A percentile compares a stretch with the other conserved stretches of the same genome.
phyloP scores from a whole-genome alignment of 2,888 invertebrate species.

The Allolobophora icterica region DNA sequence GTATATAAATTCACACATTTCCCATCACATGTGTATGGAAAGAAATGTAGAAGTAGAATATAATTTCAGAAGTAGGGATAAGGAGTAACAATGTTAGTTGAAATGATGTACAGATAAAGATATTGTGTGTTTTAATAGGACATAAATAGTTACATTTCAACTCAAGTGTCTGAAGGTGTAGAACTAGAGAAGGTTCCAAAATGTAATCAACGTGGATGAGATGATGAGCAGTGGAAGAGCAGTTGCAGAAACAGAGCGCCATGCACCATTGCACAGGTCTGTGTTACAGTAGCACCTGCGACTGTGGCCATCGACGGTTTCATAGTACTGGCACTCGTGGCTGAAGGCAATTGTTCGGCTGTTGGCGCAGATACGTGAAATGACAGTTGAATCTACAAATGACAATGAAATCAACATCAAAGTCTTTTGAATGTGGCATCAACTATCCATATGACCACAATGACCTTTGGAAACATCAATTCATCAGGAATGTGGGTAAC shows the following conservation, averaged over 20 bases:
- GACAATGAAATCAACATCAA: not conserved
- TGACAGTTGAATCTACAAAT: constrained; percentile 44
- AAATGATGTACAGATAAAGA: too few species aligned
- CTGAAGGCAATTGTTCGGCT: constrained; percentile 42
- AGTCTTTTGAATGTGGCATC: not conserved
- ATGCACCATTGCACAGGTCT: constrained; percentile 49
- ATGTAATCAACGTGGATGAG: not conserved
- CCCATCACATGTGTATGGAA: not conserved
- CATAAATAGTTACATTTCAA: too few species aligned
- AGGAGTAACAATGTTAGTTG: too few species aligned
- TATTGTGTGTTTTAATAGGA: too few species aligned
- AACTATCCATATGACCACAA: not conserved
- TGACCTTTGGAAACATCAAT: not conserved
- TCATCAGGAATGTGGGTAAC: not conserved
- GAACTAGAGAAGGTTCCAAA: constrained; percentile 22
- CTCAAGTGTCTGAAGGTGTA: too few species aligned
- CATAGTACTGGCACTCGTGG: constrained; percentile 47
- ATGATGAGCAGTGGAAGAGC: not conserved
- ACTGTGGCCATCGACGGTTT: constrained; percentile 44
- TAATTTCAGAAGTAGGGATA: too few species aligned
- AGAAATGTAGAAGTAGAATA: too few species aligned
- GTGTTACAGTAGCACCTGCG: constrained; percentile 46
- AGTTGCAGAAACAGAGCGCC: not conserved
- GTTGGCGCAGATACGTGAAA: constrained; percentile 47
- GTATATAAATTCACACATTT: not conserved